Percentiles rank a stretch among this genome's conserved stretches.
Evolutionary conservation across 2,113 vertebrate species (phyloP).

Genomic region (Alligator mississippiensis): DNA sequence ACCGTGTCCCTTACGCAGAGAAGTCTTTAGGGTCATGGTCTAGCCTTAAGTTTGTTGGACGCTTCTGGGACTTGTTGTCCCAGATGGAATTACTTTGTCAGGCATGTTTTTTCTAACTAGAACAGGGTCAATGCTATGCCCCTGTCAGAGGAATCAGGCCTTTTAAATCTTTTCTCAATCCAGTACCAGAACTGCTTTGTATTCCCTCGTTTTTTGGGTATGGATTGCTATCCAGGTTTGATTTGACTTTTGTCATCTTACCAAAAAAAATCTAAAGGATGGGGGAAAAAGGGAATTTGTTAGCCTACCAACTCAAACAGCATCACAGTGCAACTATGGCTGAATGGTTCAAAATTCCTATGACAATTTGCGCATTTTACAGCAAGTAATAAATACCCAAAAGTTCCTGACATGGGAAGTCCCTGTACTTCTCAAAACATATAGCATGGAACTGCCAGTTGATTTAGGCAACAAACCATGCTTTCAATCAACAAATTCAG

Average conservation of each 20-base stretch:
- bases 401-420: conserved; percentile 14
- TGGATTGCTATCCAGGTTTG: not conserved
- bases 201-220: not conserved
- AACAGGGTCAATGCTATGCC: not conserved
- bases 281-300: not conserved
- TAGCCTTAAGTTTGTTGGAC: not conserved
- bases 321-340: conserved; percentile 47
- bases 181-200: not conserved
- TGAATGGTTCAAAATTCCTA: not conserved
- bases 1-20: not conserved
- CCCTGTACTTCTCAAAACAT: conserved; percentile 56
- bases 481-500: conserved; percentile 9
- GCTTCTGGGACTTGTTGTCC: not conserved
- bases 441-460: conserved; percentile 43
- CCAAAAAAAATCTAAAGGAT: not conserved
- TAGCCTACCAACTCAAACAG: not conserved
- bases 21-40: rapidly evolving
- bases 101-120: not conserved
- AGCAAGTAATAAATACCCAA: not conserved
- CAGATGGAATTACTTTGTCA: rapidly evolving
- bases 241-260: not conserved
- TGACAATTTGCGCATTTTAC: conserved; percentile 16
- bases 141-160: rapidly evolving
- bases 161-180: not conserved
- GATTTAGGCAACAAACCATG: conserved; percentile 31